A percentile compares a stretch with the other conserved stretches of the same genome.
Conservation (phyloP, 2,888 invertebrate genomes). For the Andricus quercusramuli region DNA sequence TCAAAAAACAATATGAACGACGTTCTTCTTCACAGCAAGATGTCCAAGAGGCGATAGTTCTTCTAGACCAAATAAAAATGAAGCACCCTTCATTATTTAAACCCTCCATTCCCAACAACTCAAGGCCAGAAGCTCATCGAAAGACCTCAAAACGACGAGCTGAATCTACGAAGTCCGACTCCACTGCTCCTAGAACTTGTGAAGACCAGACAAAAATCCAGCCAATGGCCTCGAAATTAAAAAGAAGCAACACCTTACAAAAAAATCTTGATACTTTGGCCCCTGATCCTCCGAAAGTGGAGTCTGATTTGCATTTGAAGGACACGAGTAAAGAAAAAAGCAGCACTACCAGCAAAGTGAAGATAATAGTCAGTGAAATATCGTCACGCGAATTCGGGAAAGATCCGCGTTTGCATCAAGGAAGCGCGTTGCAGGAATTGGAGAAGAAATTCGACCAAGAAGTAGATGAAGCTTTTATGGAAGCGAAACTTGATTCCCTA, state of each 20-base stretch:
- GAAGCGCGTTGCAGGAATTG: slow-evolving; percentile 51
- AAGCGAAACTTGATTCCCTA: slow-evolving; percentile 52
- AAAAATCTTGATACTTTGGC: slow-evolving; percentile 66
- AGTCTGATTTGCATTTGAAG: slow-evolving; percentile 44
- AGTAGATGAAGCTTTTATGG: slow-evolving; percentile 56
- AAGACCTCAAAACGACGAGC: slow-evolving; percentile 44
- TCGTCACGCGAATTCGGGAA: slow-evolving; percentile 51
- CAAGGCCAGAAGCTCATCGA: slow-evolving; percentile 28
- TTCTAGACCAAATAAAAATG: slow-evolving; percentile 62
- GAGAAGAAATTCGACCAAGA: slow-evolving; percentile 61
- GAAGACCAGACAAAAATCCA: slow-evolving; percentile 44
- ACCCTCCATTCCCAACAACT: slow-evolving; percentile 45
- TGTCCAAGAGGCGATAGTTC: slow-evolving; percentile 65
- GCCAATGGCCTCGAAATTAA: slow-evolving; percentile 56
- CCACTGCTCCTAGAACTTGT: not conserved
- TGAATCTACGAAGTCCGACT: slow-evolving; percentile 15
- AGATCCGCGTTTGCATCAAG: slow-evolving; percentile 13
- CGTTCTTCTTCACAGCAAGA: slow-evolving; percentile 68
- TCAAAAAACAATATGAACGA: slow-evolving; percentile 66
- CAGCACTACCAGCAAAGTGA: slow-evolving; percentile 63
- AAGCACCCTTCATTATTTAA: slow-evolving; percentile 61
- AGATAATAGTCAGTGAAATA: slow-evolving; percentile 70
- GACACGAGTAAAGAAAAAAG: slow-evolving; percentile 49
- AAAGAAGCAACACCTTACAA: slow-evolving; percentile 65
- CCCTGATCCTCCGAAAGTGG: slow-evolving; percentile 22